Evolutionary conservation across 2,888 invertebrate species (phyloP).

Genomic region (Agriotes lineatus): DNA sequence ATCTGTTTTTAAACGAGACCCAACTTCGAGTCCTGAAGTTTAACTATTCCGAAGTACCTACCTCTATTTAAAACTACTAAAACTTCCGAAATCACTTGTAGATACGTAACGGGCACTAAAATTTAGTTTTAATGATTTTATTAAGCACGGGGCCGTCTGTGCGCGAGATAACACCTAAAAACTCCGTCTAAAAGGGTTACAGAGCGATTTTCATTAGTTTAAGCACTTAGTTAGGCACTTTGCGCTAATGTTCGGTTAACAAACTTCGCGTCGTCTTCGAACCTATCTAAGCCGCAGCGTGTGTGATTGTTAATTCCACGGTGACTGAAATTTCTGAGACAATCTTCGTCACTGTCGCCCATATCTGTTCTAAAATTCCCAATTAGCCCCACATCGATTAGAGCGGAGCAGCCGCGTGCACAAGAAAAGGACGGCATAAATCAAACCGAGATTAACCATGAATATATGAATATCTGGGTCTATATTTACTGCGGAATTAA

Average conservation of each 20-base stretch:
- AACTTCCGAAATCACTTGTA: conserved; percentile 4
- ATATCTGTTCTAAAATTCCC: conserved; percentile 21
- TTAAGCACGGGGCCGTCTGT: conserved; percentile 11
- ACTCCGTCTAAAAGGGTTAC: conserved; percentile 16
- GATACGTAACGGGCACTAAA: not conserved
- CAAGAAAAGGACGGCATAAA: not conserved
- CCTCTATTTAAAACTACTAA: not conserved
- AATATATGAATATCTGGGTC: not conserved
- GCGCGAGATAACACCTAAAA: conserved; percentile 20
- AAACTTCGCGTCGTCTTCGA: conserved; percentile 26
- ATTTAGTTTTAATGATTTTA: conserved; percentile 13
- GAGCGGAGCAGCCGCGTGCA: not conserved
- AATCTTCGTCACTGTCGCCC: conserved; percentile 31
- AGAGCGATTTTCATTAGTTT: conserved; percentile 28
- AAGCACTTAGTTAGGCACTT: conserved; percentile 30
- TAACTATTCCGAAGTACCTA: not conserved
- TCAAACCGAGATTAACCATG: not conserved
- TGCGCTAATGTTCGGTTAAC: conserved; percentile 28
- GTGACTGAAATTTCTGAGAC: conserved; percentile 32
- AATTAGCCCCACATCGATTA: conserved; percentile 19
- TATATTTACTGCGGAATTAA: not conserved
- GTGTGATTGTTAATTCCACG: conserved; percentile 38
- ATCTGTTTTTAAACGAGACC: too few relatives aligned
- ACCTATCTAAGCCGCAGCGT: conserved; percentile 30
- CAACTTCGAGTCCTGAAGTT: too few relatives aligned